Conservation (phyloP, 2,113 vertebrate species). For the Anhinga anhinga region DNA sequence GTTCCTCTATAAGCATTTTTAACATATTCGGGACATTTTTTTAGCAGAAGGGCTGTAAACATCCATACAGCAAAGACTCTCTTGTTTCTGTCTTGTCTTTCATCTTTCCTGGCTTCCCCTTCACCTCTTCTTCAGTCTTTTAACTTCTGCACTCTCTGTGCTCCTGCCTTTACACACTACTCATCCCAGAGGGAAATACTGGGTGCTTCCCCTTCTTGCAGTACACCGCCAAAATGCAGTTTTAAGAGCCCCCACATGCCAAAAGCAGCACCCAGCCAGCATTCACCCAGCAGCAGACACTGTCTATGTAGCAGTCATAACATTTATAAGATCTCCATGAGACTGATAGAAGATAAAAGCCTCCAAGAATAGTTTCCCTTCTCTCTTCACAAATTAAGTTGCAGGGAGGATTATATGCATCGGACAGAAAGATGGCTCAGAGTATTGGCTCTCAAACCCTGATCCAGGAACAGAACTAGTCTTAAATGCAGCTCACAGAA, state of each 20-base stretch:
- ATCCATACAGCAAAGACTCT: neutral
- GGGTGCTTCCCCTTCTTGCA: neutral
- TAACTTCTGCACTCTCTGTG: neutral
- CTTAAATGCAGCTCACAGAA: neutral
- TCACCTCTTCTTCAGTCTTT: neutral
- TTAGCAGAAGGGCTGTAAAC: neutral
- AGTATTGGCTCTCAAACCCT: neutral
- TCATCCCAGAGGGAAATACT: neutral
- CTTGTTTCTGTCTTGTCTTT: neutral
- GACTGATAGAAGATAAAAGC: neutral
- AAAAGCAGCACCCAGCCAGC: neutral
- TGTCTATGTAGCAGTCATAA: neutral
- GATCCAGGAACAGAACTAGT: rapidly evolving
- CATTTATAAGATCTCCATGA: neutral
- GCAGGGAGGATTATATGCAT: neutral
- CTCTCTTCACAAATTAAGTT: neutral
- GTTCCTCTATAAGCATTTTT: neutral
- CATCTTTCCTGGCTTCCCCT: neutral
- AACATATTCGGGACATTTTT: neutral
- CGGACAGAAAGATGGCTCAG: neutral
- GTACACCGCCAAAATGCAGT: neutral
- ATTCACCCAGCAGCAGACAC: neutral
- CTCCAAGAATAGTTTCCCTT: neutral
- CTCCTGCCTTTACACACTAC: neutral
- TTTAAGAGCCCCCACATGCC: neutral